Evolutionary conservation across 2,888 invertebrate genomes (phyloP), one percentile per base, ranked within the genome.

Genomic region (Melanchra persicariae): DNA sequence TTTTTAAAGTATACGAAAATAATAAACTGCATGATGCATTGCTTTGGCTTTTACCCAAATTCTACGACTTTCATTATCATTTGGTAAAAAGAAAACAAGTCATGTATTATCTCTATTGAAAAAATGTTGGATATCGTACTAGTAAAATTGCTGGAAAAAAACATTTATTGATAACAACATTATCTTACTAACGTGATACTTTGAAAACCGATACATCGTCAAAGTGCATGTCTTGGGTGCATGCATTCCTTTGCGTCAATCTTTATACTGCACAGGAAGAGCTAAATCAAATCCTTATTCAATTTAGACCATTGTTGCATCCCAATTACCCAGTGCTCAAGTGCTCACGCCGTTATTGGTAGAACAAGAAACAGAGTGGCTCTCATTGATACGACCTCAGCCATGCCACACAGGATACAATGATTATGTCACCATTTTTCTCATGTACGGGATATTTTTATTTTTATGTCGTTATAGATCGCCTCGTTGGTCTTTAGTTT

Each of bases 361-460:
- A 54, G 12, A 57, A 49, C n/a, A n/a, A n/a, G n/a, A n/a, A n/a
- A n/a, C n/a, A 47, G 45, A 19, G 12, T 34, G 22, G 40, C 19
- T 69, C 24, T 43, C 37, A 73, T 75, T 79, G 51, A 66, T 55
- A 51, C 47, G 66, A 73, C 60, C 65, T 67, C 47, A 43, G 26
- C 12, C 59, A 34, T 49, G 51, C 52, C 62, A 70, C 17, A 30
- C 30, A 26, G 15, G 22, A 61, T n/a, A n/a, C n/a, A n/a, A n/a
- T n/a, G n/a, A n/a, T n/a, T n/a, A n/a, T n/a, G n/a, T n/a, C n/a
- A n/a, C n/a, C n/a, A n/a, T n/a, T n/a, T n/a, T n/a, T n/a, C n/a
- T n/a, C n/a, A n/a, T n/a, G n/a, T n/a, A n/a, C n/a, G 30, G 30
- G 4, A 30, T 30, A 5, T 30, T 30, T 30, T 30, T 30, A 3